These are phyloP conservation scores for Dynastes hyllus DNA, from an alignment of 2,888 invertebrate genomes.

Conservation along the genomic window DNA sequence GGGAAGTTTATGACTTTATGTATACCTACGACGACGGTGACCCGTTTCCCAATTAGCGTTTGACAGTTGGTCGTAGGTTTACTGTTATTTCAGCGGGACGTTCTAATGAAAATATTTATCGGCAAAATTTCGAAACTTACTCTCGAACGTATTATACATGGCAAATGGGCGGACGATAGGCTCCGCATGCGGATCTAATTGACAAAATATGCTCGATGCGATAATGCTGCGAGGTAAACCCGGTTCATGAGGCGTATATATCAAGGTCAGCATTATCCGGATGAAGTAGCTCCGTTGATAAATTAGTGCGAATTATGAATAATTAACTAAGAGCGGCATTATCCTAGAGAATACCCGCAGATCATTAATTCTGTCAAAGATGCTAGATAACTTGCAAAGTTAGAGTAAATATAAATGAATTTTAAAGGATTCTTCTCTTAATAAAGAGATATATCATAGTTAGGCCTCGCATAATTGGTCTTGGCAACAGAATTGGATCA, in stretches of 20 bases:
- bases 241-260: neutral
- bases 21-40: conserved; percentile 56
- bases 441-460: too few species aligned
- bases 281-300: too few species aligned
- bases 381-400: too few species aligned
- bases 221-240: conserved; percentile 11
- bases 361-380: too few species aligned
- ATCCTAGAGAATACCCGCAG: too few species aligned
- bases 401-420: too few species aligned
- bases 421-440: too few species aligned
- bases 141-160: neutral
- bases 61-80: conserved; percentile 58
- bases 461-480: too few species aligned
- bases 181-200: conserved; percentile 15
- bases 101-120: conserved; percentile 46
- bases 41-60: conserved; percentile 62
- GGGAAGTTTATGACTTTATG: conserved; percentile 62
- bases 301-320: too few species aligned
- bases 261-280: neutral
- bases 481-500: too few species aligned
- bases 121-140: conserved; percentile 49
- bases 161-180: conserved; percentile 22
- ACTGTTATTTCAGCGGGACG: conserved; percentile 40
- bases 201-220: neutral
- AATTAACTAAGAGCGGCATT: too few species aligned